phyloP scores from a whole-genome alignment of 2,888 invertebrate species.

The Yponomeuta plumbellus region DNA sequence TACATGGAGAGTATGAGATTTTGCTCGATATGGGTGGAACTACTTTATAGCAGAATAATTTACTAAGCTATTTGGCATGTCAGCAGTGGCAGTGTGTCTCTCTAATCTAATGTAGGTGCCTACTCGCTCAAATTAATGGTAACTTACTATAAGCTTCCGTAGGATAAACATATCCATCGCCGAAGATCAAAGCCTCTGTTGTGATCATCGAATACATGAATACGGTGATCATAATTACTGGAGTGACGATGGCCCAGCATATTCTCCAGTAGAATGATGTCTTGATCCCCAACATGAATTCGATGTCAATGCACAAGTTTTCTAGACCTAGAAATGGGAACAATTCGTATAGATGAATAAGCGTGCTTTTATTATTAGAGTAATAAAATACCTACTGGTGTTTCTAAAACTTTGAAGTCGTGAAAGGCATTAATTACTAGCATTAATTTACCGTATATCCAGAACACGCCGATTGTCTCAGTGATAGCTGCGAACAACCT shows the following conservation, averaged over 20 bases:
- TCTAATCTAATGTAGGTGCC: neutral
- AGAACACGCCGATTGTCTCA: slow-evolving; percentile 83
- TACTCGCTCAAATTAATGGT: no score
- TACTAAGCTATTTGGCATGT: no score
- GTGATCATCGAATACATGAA: slow-evolving; percentile 83
- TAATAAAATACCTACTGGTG: no score
- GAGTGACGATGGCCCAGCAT: slow-evolving; percentile 86
- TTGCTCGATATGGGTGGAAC: no score
- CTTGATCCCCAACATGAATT: slow-evolving; percentile 86
- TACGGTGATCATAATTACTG: slow-evolving; percentile 81
- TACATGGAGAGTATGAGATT: no score
- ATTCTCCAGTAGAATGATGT: slow-evolving; percentile 85
- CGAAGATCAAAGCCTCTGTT: slow-evolving; percentile 78
- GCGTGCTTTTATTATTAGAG: no score
- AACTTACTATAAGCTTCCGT: slow-evolving; percentile 10
- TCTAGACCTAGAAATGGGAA: slow-evolving; percentile 45
- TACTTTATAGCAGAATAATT: no score
- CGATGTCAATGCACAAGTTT: slow-evolving; percentile 78
- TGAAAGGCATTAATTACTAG: neutral
- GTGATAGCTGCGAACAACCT: slow-evolving; percentile 81
- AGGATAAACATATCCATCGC: slow-evolving; percentile 40
- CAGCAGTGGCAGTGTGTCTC: no score
- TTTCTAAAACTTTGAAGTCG: no score
- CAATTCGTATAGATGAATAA: no score
- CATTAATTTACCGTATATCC: slow-evolving; percentile 81